Percentiles rank a stretch among this genome's conserved stretches.
Evolutionary conservation across 2,797 vertebrate species (phyloP).

Genomic region (Lates japonicus): DNA sequence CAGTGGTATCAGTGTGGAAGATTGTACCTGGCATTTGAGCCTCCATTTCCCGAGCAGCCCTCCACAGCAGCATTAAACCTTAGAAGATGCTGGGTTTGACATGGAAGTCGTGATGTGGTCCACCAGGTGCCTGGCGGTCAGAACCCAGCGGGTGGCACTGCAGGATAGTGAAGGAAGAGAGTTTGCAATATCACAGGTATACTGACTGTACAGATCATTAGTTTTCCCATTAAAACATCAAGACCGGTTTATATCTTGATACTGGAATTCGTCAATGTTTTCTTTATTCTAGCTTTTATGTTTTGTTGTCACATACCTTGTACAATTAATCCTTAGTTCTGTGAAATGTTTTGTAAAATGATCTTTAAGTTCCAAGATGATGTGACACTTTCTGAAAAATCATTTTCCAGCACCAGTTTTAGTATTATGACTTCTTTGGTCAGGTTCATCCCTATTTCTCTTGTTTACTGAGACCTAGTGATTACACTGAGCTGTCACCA

Average conservation of each 20-base stretch:
- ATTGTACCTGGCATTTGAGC: slow-evolving; percentile 94
- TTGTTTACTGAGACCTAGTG: neutral
- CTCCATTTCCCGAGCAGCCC: slow-evolving; percentile 94
- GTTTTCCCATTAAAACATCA: neutral
- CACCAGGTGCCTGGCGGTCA: slow-evolving; percentile 94
- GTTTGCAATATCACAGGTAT: neutral
- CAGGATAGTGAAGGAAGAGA: neutral
- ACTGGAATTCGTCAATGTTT: too few species aligned
- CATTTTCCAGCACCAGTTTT: neutral
- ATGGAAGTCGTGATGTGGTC: slow-evolving; percentile 96
- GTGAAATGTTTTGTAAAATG: neutral
- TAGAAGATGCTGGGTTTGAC: slow-evolving; percentile 94
- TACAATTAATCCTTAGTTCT: neutral
- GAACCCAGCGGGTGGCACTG: slow-evolving; percentile 97
- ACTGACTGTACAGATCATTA: too few species aligned
- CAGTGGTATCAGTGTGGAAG: fast-evolving
- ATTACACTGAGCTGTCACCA: neutral
- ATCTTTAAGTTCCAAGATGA: neutral
- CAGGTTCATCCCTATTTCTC: neutral
- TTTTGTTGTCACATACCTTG: neutral
- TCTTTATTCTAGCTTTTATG: neutral
- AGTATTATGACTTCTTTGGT: neutral
- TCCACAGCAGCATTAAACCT: slow-evolving; percentile 99
- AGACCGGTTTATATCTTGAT: neutral
- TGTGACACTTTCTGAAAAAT: neutral